Conservation (phyloP, 2,113 vertebrate species). For the rat (Rattus norvegicus) region DNA sequence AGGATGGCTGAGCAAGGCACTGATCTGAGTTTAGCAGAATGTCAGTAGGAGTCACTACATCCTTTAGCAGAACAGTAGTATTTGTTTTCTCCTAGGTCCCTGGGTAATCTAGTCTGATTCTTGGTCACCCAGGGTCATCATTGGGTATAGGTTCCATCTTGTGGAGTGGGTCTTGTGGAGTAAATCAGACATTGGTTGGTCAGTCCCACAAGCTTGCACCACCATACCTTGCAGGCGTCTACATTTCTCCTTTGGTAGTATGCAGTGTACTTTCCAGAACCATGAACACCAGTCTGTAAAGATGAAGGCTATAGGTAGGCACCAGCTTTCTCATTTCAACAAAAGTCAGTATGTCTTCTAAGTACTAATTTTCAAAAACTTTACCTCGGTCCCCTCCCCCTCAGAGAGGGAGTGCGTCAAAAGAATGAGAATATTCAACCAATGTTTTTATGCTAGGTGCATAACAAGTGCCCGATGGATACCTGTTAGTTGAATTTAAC, state of each 20-base stretch:
- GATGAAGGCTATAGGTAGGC: background rate
- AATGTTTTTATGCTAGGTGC: constrained; percentile 15
- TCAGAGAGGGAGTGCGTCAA: background rate
- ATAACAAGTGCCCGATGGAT: constrained; percentile 37
- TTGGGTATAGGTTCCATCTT: background rate
- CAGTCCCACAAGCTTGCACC: background rate
- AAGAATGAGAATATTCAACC: background rate
- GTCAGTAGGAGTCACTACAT: background rate
- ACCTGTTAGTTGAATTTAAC: constrained; percentile 1
- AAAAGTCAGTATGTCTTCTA: background rate
- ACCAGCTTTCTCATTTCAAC: background rate
- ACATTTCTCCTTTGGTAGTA: background rate
- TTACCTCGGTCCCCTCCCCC: background rate
- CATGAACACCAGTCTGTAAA: background rate
- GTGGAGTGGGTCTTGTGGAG: background rate
- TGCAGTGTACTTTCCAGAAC: background rate
- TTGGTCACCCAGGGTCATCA: background rate
- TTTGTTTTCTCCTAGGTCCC: too few relatives aligned
- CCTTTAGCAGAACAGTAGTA: background rate
- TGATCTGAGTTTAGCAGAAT: background rate
- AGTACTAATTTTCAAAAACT: background rate
- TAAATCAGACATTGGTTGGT: background rate
- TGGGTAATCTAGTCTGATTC: background rate
- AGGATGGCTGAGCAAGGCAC: background rate
- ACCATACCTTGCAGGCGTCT: background rate